Evolutionary conservation across 1,140 invertebrate genomes (phyloP), one percentile per base, ranked within the genome.

Genomic region (Hypothenemus hampei): DNA sequence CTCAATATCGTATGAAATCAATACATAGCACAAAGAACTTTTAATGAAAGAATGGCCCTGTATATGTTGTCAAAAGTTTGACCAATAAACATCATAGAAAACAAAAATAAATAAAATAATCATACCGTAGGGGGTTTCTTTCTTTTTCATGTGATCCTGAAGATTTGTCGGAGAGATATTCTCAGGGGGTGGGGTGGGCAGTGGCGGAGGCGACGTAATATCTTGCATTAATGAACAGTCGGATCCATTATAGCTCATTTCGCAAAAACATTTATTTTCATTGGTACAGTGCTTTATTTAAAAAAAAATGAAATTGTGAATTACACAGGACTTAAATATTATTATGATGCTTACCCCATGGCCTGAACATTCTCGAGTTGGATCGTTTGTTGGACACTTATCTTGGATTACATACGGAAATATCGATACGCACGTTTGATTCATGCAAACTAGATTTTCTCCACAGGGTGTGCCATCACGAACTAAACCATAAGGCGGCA

Each of bases 391-490:
- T 35, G 91, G 91, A 75, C 93, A 97, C 68, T 86, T 86, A 50
- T 82, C 85, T 70, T 86, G 84, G 72, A 89, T 86, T 29, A 91
- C 82, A 72, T 85, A 83, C 7, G 85, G 84, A 72, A 86, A 89
- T 49, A 91, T 79, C 66, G 81, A 89, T 24, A 83, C 81, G 73
- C 92, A 96, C 16, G 91, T 89, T 75, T 94, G 91, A 80, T 96
- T 96, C 52, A 93, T 80, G 76, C 92, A 96, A 66, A 96, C 87
- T 69, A 89, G 79, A 74, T 91, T 87, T 62, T 91, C 86, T 22
- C 89, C 90, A 71, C 92, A 96, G n/a, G 87, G 87, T 18, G 91
- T 93, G 7, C 92, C 92, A 74, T 95, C 91, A 54, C 80, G 77
- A 18, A 94, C 89, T 46, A 95, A 74, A 0, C 91, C 90, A 63